phyloP scores from a whole-genome alignment of 2,888 invertebrate species.

The Ophion obscuratus region DNA sequence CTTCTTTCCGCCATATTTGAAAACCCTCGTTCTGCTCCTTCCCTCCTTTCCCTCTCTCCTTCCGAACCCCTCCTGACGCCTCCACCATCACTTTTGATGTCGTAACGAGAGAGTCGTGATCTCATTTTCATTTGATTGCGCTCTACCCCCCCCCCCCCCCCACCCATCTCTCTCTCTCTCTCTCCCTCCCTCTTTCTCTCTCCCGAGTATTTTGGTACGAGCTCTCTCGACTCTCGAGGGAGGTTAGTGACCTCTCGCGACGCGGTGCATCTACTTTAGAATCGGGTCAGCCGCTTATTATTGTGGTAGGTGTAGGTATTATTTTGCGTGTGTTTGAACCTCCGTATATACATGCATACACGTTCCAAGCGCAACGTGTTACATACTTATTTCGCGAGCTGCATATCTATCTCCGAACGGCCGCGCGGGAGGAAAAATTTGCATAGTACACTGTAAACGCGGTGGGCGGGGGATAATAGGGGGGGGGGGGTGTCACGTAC shows the following conservation, averaged over 20 bases:
- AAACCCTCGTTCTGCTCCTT: constrained; percentile 33
- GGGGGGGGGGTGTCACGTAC: constrained; percentile 1
- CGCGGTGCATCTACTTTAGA: constrained; percentile 82
- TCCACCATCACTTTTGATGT: constrained; percentile 82
- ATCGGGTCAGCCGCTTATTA: constrained; percentile 83
- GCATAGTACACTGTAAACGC: constrained; percentile 23
- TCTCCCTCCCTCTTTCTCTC: constrained; percentile 46
- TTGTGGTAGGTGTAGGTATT: constrained; percentile 80
- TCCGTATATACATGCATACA: neutral
- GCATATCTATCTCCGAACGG: constrained; percentile 55
- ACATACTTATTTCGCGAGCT: constrained; percentile 49
- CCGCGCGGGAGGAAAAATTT: constrained; percentile 31
- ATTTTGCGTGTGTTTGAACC: constrained; percentile 51
- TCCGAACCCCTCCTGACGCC: constrained; percentile 54
- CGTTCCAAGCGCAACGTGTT: constrained; percentile 36
- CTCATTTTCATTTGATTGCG: constrained; percentile 84
- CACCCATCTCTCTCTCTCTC: constrained; percentile 22
- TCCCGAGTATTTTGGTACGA: constrained; percentile 65
- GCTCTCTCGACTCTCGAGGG: constrained; percentile 67
- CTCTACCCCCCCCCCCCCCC: constrained; percentile 66
- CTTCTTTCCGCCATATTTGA: constrained; percentile 58
- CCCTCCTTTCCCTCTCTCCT: constrained; percentile 45
- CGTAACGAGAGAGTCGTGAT: constrained; percentile 83
- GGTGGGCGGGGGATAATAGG: neutral
- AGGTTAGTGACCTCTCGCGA: constrained; percentile 81